Percentiles rank a stretch among this genome's conserved stretches.
phyloP scores from a whole-genome alignment of 2,888 invertebrate species.

The Lithodes maja region DNA sequence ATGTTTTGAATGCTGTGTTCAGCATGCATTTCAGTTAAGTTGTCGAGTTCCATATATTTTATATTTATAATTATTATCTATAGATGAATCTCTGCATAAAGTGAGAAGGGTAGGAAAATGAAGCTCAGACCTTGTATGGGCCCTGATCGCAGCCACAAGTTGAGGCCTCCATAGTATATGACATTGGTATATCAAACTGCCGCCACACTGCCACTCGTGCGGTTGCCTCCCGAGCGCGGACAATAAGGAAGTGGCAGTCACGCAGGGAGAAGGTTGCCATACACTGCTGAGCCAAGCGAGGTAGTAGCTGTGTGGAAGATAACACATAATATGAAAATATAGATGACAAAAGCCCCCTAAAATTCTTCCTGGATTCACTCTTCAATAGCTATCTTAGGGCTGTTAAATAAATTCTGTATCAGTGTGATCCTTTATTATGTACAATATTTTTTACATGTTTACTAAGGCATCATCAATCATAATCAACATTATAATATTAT shows the following conservation, averaged over 20 bases:
- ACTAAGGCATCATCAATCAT: no score
- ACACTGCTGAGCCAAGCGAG: slow-evolving; percentile 78
- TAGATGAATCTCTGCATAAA: no score
- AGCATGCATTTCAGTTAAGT: no score
- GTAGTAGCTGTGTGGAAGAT: slow-evolving; percentile 78
- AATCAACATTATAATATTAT: no score
- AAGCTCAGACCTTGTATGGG: slow-evolving; percentile 79
- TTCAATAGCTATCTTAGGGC: no score
- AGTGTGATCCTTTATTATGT: no score
- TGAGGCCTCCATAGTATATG: slow-evolving; percentile 90
- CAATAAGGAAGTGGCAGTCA: slow-evolving; percentile 85
- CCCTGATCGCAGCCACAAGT: slow-evolving; percentile 90
- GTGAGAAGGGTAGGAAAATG: no score
- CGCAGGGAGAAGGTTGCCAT: slow-evolving; percentile 82
- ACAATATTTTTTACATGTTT: no score
- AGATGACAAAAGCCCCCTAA: not conserved
- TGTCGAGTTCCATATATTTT: no score
- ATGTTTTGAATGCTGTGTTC: no score
- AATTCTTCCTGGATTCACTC: not conserved
- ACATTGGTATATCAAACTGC: slow-evolving; percentile 84
- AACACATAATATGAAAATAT: not conserved
- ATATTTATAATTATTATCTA: no score
- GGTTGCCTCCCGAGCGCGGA: slow-evolving; percentile 86
- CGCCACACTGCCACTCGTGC: slow-evolving; percentile 91
- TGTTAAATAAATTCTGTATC: no score